phyloP scores from a whole-genome alignment of 2,888 invertebrate genomes.

The Agapostemon virescens region DNA sequence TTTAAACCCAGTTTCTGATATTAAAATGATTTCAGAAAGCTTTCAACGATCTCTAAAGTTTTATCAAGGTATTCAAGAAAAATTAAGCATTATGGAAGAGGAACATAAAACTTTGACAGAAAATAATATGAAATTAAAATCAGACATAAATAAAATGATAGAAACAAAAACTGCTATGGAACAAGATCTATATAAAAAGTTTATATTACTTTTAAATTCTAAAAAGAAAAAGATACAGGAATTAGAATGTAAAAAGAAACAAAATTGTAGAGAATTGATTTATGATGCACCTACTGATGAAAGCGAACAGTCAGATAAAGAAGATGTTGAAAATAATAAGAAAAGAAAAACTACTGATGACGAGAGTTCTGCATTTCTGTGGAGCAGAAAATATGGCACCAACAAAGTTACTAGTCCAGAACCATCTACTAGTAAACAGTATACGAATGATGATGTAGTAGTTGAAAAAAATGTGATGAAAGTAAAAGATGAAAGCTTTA shows the following conservation, averaged over 20 bases:
- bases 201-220: conserved; percentile 68
- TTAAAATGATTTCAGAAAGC: conserved; percentile 51
- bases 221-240: conserved; percentile 70
- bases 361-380: not conserved
- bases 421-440: conserved; percentile 4
- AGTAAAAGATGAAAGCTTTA: not conserved
- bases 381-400: not conserved
- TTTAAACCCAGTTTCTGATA: conserved; percentile 55
- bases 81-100: conserved; percentile 23
- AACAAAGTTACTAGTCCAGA: not conserved
- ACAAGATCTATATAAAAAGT: conserved; percentile 65
- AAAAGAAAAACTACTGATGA: conserved; percentile 21
- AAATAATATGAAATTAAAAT: conserved; percentile 44
- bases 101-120: conserved; percentile 56
- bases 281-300: conserved; percentile 39
- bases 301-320: conserved; percentile 25
- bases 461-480: not conserved
- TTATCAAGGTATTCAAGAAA: conserved; percentile 44
- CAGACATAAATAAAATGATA: conserved; percentile 57
- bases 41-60: conserved; percentile 53
- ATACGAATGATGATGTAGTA: not conserved
- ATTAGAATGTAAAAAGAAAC: conserved; percentile 51
- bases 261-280: not conserved
- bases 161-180: conserved; percentile 66
- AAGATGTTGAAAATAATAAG: not conserved